Conservation (phyloP, 1,140 invertebrate species). For the Bicyclus anynana region DNA sequence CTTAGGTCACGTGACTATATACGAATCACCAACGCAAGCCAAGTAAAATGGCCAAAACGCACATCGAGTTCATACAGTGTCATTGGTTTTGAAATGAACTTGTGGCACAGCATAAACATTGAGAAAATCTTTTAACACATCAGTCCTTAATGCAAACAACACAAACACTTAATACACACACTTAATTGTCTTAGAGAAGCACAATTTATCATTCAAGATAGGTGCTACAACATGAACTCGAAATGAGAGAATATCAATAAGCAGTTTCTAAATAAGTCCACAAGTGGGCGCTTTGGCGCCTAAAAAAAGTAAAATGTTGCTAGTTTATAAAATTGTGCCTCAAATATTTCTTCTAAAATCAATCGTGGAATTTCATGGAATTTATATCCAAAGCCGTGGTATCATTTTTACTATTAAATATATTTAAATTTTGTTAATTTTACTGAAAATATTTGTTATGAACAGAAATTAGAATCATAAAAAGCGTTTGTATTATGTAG, state of each 20-base stretch:
- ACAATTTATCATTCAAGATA: conserved; percentile 46
- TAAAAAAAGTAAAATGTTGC: conserved; percentile 39
- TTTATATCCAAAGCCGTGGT: too few species aligned
- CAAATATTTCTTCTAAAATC: too few species aligned
- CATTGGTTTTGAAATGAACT: conserved; percentile 68
- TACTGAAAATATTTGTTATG: too few species aligned
- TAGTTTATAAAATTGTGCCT: conserved; percentile 20
- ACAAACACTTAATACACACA: conserved; percentile 64
- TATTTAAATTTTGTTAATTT: too few species aligned
- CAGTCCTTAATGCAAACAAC: conserved; percentile 43
- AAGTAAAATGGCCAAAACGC: conserved; percentile 76
- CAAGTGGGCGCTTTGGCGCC: conserved; percentile 66
- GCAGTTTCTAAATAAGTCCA: conserved; percentile 54
- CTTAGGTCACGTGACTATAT: conserved; percentile 76
- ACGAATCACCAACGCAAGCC: conserved; percentile 76
- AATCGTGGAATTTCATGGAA: too few species aligned
- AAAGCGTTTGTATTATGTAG: too few species aligned
- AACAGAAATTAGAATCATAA: too few species aligned
- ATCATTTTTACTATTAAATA: too few species aligned
- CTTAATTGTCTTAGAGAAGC: conserved; percentile 55
- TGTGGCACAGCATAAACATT: conserved; percentile 63
- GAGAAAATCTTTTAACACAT: conserved; percentile 47
- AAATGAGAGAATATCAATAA: conserved; percentile 74
- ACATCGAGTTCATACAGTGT: conserved; percentile 74
- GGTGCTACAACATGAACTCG: conserved; percentile 67